phyloP scores from a whole-genome alignment of 53 echinoderm and acorn worm genomes.

The Glandiceps talaboti region DNA sequence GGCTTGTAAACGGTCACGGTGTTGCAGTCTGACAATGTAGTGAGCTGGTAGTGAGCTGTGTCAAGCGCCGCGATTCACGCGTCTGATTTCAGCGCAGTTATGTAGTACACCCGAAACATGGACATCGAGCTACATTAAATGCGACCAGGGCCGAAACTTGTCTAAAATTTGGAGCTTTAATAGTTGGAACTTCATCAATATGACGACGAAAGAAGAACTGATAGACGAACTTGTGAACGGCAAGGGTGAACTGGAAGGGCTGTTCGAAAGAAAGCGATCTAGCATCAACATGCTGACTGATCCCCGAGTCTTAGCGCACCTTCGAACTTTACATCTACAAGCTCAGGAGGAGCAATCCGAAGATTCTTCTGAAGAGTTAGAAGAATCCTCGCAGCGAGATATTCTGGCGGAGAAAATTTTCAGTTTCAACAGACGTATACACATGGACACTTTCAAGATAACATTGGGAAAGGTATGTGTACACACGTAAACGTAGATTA shows the following conservation, averaged over 20 bases:
- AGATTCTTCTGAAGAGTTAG: background rate
- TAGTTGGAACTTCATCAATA: background rate
- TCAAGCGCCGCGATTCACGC: too few species aligned
- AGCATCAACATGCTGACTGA: constrained; percentile 27
- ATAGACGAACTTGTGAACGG: background rate
- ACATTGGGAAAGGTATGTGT: constrained; percentile 20
- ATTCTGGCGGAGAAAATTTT: constrained; percentile 12
- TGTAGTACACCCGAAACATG: too few species aligned
- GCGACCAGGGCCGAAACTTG: too few species aligned
- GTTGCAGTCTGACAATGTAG: background rate
- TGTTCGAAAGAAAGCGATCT: constrained; percentile 24
- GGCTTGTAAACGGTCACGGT: background rate
- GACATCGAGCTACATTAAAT: too few species aligned
- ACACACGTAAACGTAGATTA: too few species aligned
- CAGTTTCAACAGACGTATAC: constrained; percentile 13
- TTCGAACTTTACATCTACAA: constrained; percentile 11
- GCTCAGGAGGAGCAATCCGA: background rate
- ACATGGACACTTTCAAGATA: constrained; percentile 11
- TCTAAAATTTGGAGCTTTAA: too few species aligned
- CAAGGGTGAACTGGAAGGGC: constrained; percentile 11
- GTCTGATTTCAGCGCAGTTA: too few species aligned
- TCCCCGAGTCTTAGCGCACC: constrained; percentile 22
- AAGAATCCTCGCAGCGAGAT: background rate
- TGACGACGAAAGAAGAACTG: constrained; percentile 2
- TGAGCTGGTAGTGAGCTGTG: too few species aligned